Evolutionary conservation across 2,888 invertebrate genomes (phyloP), one percentile per base, ranked within the genome.

Genomic region (Drosophila pseudotalamancana): DNA sequence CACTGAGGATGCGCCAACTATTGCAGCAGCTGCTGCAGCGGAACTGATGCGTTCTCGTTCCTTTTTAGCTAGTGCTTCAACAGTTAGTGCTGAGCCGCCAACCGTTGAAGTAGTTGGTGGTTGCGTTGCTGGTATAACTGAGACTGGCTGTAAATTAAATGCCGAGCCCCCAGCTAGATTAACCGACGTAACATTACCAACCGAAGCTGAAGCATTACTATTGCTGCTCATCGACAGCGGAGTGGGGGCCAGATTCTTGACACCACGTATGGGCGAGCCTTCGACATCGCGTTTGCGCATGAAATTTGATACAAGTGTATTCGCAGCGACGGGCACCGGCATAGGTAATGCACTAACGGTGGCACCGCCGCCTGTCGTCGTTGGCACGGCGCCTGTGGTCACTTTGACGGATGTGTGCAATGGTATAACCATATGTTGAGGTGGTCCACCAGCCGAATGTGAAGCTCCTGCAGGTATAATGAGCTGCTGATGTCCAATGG

Each of bases 241-340:
- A 0, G 91, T 90, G 4, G 91, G 91, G 3, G 88, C 92, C 42
- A 94, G 90, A 91, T 94, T 94, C 88, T 94, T 94, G 14, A 94
- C 93, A 0, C 93, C 94, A 65, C 95, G 94, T 61, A 94, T 90
- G 0, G 95, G 94, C 0, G 94, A 93, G 8, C 90, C 90, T 59
- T 97, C 97, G 46, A 95, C 94, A 77, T 97, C 97, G 32, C 98
- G 93, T 92, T 98, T 98, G 62, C 98, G 93, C 59, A 98, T 77
- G 92, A 92, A 98, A 96, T 86, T 96, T 9, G 90, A 80, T 2
- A 87, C 86, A 1, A 87, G 68, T 0, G 88, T 42, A 5, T 63
- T 66, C 1, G 80, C 55, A 1, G 64, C 42, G 6, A 72, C 67
- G 1, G 72, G 62, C 31, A 66, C 53, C 11, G 65, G 63, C 12